Conservation (phyloP, 2,113 vertebrate species). For the Chinchilla lanigera region DNA sequence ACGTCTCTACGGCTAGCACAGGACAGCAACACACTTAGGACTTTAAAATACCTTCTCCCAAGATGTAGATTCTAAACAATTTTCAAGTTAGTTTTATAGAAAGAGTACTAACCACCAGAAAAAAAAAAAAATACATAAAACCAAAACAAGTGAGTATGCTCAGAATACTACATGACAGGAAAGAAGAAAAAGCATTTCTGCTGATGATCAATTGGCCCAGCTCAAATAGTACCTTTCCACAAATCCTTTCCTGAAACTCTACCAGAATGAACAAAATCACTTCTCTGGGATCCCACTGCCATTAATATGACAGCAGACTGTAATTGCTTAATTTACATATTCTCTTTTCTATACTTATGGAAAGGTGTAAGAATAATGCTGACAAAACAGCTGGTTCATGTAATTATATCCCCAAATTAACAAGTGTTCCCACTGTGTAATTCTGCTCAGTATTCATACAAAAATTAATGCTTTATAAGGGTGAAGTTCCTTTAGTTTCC, state of each 20-base stretch:
- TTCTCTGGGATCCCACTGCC: background rate
- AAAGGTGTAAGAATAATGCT: background rate
- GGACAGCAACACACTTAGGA: background rate
- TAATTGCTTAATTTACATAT: background rate
- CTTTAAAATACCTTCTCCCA: conserved; percentile 45
- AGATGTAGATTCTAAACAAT: conserved; percentile 9
- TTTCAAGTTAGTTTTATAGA: conserved; percentile 27
- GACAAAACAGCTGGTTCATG: background rate
- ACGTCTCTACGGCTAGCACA: background rate
- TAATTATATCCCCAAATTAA: background rate
- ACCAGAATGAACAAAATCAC: background rate
- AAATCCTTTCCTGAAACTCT: background rate
- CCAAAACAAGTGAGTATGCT: conserved; percentile 8
- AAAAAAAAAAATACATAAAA: background rate
- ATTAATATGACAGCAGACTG: background rate
- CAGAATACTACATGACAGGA: background rate
- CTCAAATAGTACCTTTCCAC: background rate
- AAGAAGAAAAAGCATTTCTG: background rate
- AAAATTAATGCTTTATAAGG: background rate
- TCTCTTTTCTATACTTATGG: background rate
- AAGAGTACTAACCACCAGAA: conserved; percentile 38
- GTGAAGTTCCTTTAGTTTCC: background rate
- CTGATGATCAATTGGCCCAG: background rate
- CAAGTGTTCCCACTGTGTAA: background rate
- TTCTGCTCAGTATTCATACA: conserved; percentile 5